Base-by-base conservation (phyloP, 1,140 invertebrate species). In the Leguminivora glycinivorella region DNA sequence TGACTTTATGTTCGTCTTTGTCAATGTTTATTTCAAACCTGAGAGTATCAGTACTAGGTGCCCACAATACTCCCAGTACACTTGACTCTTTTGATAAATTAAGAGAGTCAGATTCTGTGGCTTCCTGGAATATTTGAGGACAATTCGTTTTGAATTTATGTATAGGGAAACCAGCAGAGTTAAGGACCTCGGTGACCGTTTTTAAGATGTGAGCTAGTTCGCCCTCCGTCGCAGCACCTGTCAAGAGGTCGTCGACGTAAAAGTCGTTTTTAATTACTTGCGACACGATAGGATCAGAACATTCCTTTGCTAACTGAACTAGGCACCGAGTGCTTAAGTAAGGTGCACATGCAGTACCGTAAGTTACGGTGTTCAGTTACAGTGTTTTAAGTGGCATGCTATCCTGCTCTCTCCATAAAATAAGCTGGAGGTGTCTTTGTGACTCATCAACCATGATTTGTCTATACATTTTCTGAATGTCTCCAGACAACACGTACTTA, bases 231-330 rank as follows among this genome's bases (percentile, higher is more conserved):
- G 84, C 43, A 0, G 74, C 70, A 5, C 90, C 88, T 47, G 79
- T 77, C 5, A 88, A 29, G 1, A 89, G 47, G 77, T 93, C 90
- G 71, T 93, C 91, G 0, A 89, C 81, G 69, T 87, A 87, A 31
- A 83, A 77, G 68, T 85, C 79, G 17, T 71, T 68, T 52, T 70
- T 43, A n/a, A 86, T 79, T 2, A 81, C 70, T 67, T 74, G 31
- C 3, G 77, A 52, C 26, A 56, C 24, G 3, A 34, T 9, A n/a
- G 19, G 4, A 52, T 67, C 70, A 43, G 34, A 19, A 56, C 67
- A 58, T 22, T 70, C 71, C 12, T 40, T 14, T 29, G 75, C 67
- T 68, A 74, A 60, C 40, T 76, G 63, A 38, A 12, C 10, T 12
- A 73, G 43, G 22, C 70, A 75, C 22, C 70, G 43, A 9, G 72